Evolutionary conservation across 2,113 vertebrate species (phyloP).

Genomic region (Oreochromis spilurus): DNA sequence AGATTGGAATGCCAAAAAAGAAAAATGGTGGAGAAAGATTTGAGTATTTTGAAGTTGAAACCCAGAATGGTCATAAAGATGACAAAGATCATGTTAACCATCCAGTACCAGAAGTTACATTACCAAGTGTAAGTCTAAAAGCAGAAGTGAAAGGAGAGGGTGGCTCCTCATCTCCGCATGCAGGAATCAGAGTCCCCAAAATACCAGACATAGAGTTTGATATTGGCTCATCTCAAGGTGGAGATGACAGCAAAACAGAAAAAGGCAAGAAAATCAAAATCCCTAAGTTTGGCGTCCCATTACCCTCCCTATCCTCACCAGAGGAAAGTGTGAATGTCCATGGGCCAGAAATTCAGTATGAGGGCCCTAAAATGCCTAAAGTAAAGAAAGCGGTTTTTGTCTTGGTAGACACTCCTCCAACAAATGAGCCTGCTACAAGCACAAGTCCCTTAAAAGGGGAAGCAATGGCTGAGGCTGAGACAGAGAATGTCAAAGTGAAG

Average conservation of each 20-base stretch:
- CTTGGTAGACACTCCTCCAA: slow-evolving; percentile 59
- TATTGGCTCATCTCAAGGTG: slow-evolving; percentile 52
- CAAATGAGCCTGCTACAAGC: slow-evolving; percentile 14
- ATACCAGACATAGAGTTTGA: slow-evolving; percentile 69
- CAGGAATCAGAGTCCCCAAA: slow-evolving; percentile 50
- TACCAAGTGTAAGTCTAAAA: slow-evolving; percentile 16
- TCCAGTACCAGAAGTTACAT: not conserved
- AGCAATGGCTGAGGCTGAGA: not conserved
- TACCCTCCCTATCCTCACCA: slow-evolving; percentile 65
- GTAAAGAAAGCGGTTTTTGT: slow-evolving; percentile 74
- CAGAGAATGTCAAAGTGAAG: slow-evolving; percentile 39
- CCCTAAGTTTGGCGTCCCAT: slow-evolving; percentile 73
- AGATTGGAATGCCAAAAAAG: slow-evolving; percentile 67
- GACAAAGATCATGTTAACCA: not conserved
- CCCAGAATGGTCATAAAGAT: slow-evolving; percentile 16
- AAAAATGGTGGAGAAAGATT: slow-evolving; percentile 28
- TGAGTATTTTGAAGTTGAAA: slow-evolving; percentile 1
- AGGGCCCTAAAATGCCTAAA: slow-evolving; percentile 65
- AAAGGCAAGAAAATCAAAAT: slow-evolving; percentile 71
- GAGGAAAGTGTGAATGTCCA: slow-evolving; percentile 21
- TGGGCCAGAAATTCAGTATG: slow-evolving; percentile 54
- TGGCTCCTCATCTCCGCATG: not conserved
- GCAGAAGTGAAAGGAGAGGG: not conserved
- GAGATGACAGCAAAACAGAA: slow-evolving; percentile 29
- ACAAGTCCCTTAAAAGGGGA: not conserved